These are phyloP conservation scores for Exocentrus adspersus DNA, from an alignment of 2,888 invertebrate genomes.

Conservation along the genomic window DNA sequence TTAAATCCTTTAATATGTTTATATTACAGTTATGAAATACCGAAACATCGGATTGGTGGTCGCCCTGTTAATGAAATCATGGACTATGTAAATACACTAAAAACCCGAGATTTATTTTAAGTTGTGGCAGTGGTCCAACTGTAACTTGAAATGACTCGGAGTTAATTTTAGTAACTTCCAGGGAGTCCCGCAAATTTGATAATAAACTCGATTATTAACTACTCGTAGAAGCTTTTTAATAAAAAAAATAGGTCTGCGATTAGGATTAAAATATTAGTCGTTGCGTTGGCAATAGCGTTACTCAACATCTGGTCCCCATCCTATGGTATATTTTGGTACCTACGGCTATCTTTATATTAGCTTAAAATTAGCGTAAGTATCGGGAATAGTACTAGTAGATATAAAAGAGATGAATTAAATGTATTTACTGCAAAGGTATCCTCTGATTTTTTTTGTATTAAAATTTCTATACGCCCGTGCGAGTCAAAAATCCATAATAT, in stretches of 20 bases:
- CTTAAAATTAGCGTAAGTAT: too few species aligned
- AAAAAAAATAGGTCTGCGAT: not conserved
- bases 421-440: too few species aligned
- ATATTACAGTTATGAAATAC: not conserved
- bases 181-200: constrained; percentile 9
- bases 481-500: too few species aligned
- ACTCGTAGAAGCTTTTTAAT: not conserved
- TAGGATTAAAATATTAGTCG: constrained; percentile 2
- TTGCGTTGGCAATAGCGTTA: constrained; percentile 9
- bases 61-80: constrained; percentile 16
- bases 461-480: too few species aligned
- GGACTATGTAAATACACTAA: constrained; percentile 5
- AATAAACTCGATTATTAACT: not conserved
- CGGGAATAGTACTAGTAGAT: too few species aligned
- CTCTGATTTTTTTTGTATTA: too few species aligned
- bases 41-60: constrained; percentile 10
- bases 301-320: constrained; percentile 3
- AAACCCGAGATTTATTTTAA: constrained; percentile 19
- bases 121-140: constrained; percentile 21
- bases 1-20: not conserved
- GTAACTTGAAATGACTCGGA: not conserved
- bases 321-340: not conserved
- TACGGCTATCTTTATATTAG: not conserved
- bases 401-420: too few species aligned
- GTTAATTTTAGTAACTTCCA: constrained; percentile 15